Conservation (phyloP, 2,113 vertebrate genomes). For the Prunella himalayana region DNA sequence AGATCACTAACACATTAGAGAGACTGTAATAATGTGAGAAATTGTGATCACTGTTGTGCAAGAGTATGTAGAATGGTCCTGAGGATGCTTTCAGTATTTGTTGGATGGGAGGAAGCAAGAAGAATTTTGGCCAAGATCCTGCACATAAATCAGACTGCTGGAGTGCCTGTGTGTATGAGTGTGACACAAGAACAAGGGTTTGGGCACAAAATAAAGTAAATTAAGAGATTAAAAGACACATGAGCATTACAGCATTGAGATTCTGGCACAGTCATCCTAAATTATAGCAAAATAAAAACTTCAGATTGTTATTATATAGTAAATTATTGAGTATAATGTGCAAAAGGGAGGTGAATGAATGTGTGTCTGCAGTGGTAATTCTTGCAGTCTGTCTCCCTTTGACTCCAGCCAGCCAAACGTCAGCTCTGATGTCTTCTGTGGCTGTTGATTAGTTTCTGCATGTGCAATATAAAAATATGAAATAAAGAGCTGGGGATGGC, state of each 20-base stretch:
- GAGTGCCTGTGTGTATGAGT: neutral
- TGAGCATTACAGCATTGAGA: neutral
- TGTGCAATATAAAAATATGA: neutral
- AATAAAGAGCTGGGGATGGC: neutral
- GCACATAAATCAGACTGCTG: neutral
- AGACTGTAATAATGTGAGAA: neutral
- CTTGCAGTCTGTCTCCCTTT: neutral
- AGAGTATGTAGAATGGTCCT: neutral
- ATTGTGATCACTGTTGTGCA: neutral
- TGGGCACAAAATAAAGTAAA: neutral
- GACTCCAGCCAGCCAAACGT: neutral
- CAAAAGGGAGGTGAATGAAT: neutral
- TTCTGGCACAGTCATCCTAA: neutral
- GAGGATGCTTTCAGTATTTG: neutral
- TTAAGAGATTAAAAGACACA: neutral
- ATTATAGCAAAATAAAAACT: neutral
- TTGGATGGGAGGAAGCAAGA: neutral
- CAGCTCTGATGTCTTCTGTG: neutral
- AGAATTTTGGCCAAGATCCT: neutral
- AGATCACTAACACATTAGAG: neutral
- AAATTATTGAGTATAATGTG: neutral
- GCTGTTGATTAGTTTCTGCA: neutral
- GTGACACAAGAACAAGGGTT: neutral
- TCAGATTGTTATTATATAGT: neutral
- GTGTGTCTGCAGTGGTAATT: neutral